Evolutionary conservation across 2,797 vertebrate species (phyloP), one percentile per base, ranked within the genome.

Genomic region (Lateolabrax maculatus): DNA sequence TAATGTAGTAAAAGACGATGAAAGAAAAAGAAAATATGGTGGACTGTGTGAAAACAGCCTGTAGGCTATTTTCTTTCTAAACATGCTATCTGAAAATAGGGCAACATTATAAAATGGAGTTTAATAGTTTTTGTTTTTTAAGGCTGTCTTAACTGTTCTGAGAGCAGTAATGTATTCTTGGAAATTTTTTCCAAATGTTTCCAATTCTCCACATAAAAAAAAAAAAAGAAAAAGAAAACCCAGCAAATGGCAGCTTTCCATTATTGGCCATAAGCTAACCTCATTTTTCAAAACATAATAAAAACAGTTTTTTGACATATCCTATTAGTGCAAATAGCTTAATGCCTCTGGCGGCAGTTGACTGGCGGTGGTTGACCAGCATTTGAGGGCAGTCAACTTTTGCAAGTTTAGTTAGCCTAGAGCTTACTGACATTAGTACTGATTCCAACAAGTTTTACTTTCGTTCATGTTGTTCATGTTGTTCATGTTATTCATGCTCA

Each of bases 161-260:
- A 4, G 9, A 25, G 21, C 11, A 68, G 52, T 31, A 29, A 62
- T 55, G 41, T 71, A 23, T 36, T 71, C 11, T 34, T 51, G 41
- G 31, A 68, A 60, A 44, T 72, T 52, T 37, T 9, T 37, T 56
- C 21, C 46, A 67, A 44, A 78, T 63, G n/a, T n/a, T n/a, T n/a
- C n/a, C n/a, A n/a, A n/a, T n/a, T n/a, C n/a, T n/a, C n/a, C n/a
- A n/a, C n/a, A n/a, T n/a, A n/a, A n/a, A n/a, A n/a, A n/a, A n/a
- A n/a, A n/a, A n/a, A 34, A 34, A 34, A 34, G 3, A 34, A 34
- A 3, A 34, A 6, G 6, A 6, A 12, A 57, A 79, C 62, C 16
- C 7, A 48, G 3, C 52, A 51, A 56, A 75, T 29, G 29, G 16
- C 49, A 37, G 63, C 53, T 72, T 77, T 60, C 52, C 53, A 52